These are phyloP conservation scores for Jordanella pulchra DNA, from an alignment of 2,797 vertebrate genomes.

Conservation along the genomic window DNA sequence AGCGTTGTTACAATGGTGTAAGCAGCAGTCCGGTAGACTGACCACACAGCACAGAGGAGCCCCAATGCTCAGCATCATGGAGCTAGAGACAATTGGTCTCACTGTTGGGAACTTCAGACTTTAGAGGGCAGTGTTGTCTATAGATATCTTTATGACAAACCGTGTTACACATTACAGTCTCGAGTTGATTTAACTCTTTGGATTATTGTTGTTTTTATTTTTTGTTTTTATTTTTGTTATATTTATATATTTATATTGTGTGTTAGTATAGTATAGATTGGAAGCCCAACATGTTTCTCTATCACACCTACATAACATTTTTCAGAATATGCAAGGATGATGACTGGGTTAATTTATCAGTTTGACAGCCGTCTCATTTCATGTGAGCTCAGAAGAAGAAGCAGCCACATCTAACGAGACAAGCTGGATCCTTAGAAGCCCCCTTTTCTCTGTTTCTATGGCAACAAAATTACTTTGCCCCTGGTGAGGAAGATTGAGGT, in stretches of 20 bases:
- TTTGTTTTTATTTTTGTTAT: neutral
- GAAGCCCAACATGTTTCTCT: neutral
- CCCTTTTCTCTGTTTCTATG: constrained; percentile 69
- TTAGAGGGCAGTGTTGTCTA: neutral
- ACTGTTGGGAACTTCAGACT: too few relatives aligned
- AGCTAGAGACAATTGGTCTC: neutral
- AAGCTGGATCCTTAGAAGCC: constrained; percentile 55
- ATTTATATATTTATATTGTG: neutral
- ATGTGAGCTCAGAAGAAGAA: constrained; percentile 39
- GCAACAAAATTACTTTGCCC: constrained; percentile 65
- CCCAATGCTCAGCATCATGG: neutral
- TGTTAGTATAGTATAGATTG: neutral
- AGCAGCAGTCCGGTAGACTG: neutral
- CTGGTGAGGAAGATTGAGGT: constrained; percentile 49
- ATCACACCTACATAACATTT: constrained; percentile 16
- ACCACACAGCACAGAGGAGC: too few relatives aligned
- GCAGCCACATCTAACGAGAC: constrained; percentile 55
- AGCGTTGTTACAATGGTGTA: neutral
- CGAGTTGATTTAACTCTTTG: neutral
- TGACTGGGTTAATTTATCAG: constrained; percentile 60
- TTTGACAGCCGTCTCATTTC: constrained; percentile 34
- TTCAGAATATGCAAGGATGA: constrained; percentile 41
- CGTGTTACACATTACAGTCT: constrained; percentile 14
- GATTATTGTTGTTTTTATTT: too few relatives aligned
- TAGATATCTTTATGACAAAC: too few relatives aligned